These are phyloP conservation scores for Protula sp. DNA, from an alignment of 2,888 invertebrate genomes.

Conservation along the genomic window DNA sequence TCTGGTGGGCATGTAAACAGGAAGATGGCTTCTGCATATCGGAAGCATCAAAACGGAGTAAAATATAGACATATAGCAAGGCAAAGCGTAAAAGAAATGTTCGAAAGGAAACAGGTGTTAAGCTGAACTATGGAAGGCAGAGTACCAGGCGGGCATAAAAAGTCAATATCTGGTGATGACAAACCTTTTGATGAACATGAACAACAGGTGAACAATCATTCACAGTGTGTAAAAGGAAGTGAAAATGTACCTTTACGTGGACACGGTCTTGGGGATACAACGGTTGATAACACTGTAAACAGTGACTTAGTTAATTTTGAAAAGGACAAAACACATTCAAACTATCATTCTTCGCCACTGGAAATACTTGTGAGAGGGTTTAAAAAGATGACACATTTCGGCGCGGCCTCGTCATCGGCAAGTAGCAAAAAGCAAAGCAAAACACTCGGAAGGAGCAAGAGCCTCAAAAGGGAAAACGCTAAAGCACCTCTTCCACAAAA, in stretches of 20 bases:
- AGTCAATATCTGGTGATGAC: slow-evolving; percentile 35
- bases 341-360: not conserved
- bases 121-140: slow-evolving; percentile 15
- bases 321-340: too few relatives aligned
- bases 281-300: not conserved
- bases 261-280: not conserved
- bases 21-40: not conserved
- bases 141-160: slow-evolving; percentile 33
- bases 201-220: slow-evolving; percentile 1
- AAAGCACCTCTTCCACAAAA: too few relatives aligned
- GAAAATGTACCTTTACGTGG: slow-evolving; percentile 15
- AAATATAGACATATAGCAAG: too few relatives aligned
- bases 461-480: not conserved
- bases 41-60: not conserved
- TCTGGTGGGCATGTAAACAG: not conserved
- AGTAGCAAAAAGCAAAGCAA: not conserved
- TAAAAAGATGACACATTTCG: too few relatives aligned
- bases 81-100: too few relatives aligned
- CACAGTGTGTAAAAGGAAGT: slow-evolving; percentile 1
- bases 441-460: not conserved
- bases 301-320: not conserved
- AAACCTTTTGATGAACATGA: slow-evolving; percentile 29
- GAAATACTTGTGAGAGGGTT: slow-evolving; percentile 9
- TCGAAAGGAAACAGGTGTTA: too few relatives aligned
- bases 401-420: not conserved